Evolutionary conservation across 2,888 invertebrate species (phyloP).

Genomic region (Therioaphis trifolii): DNA sequence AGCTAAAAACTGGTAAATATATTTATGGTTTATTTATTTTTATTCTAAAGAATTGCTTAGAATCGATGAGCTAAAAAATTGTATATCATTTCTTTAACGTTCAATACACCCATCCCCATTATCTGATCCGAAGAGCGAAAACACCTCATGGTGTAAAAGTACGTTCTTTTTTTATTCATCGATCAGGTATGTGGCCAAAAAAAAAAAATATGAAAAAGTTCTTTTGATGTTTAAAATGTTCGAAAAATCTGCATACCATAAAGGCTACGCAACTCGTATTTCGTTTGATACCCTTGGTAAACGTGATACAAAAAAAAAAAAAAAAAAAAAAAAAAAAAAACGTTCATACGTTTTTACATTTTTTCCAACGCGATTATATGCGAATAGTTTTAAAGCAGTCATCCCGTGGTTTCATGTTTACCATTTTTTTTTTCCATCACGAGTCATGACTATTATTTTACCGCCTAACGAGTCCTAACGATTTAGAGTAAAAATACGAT

Average conservation of each 20-base stretch:
- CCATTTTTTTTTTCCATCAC: no score
- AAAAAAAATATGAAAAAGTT: not conserved
- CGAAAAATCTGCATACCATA: conserved; percentile 1
- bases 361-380: conserved; percentile 8
- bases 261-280: not conserved
- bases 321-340: not conserved
- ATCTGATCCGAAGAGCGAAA: no score
- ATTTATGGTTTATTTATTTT: no score
- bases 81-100: no score
- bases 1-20: no score
- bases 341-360: not conserved
- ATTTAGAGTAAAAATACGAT: no score
- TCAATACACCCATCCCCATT: no score
- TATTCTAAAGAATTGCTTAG: no score
- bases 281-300: conserved; percentile 31
- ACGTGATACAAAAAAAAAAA: not conserved
- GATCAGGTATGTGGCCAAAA: not conserved
- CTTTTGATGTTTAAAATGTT: conserved; percentile 7
- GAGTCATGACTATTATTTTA: no score
- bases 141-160: no score
- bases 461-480: no score
- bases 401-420: not conserved
- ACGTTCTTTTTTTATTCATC: not conserved
- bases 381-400: not conserved
- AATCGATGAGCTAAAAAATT: no score